Evolutionary conservation across 2,888 invertebrate species (phyloP).

Genomic region (Phymatocera aterrima): DNA sequence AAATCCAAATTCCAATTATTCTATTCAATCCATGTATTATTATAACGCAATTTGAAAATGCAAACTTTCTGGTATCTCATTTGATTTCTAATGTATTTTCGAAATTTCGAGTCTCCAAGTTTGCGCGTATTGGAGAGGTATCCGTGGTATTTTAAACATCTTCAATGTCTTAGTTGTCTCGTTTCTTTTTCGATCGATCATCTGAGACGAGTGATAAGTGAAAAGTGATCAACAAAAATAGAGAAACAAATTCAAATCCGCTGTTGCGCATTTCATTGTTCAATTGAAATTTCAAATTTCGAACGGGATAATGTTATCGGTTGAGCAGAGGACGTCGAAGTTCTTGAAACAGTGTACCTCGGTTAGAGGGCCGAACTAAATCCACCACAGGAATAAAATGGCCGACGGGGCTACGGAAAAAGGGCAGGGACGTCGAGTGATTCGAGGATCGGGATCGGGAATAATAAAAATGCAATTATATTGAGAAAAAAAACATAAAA

Average conservation of each 20-base stretch:
- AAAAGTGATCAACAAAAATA: background rate
- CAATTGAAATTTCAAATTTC: background rate
- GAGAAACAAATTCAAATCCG: background rate
- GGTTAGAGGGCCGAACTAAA: conserved; percentile 56
- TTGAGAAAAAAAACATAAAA: conserved; percentile 52
- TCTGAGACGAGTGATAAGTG: too few relatives aligned
- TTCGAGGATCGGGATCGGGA: conserved; percentile 63
- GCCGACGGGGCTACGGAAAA: conserved; percentile 71
- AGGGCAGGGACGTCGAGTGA: conserved; percentile 72
- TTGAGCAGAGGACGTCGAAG: conserved; percentile 21
- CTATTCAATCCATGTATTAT: background rate
- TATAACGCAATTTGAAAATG: background rate
- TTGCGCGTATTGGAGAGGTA: too few relatives aligned
- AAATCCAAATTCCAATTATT: background rate
- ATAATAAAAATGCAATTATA: conserved; percentile 58
- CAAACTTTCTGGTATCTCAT: too few relatives aligned
- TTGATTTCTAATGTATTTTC: too few relatives aligned
- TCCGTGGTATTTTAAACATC: too few relatives aligned
- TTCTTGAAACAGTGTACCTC: conserved; percentile 14
- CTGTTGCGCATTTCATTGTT: background rate
- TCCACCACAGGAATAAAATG: conserved; percentile 71
- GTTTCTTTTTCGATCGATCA: too few relatives aligned
- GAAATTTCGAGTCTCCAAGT: too few relatives aligned
- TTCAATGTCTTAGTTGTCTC: too few relatives aligned
- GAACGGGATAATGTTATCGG: conserved; percentile 31